These are phyloP conservation scores for Salticus scenicus DNA, from an alignment of 2,888 invertebrate genomes.

Conservation along the genomic window DNA sequence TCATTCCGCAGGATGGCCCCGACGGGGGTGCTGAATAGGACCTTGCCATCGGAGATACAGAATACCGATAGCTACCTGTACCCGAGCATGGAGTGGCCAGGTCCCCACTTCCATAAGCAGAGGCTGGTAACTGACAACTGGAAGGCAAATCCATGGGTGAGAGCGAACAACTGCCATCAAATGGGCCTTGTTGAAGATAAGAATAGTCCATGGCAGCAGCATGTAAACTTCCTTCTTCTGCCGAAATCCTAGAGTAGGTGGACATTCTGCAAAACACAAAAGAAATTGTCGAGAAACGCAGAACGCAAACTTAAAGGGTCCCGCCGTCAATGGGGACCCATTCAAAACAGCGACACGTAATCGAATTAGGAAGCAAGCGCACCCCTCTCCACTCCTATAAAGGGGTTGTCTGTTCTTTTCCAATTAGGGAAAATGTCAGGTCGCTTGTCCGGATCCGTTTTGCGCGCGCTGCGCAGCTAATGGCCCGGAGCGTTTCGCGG, in stretches of 20 bases:
- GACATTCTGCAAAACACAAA: conserved; percentile 38
- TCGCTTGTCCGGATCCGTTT: conserved; percentile 4
- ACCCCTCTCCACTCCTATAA: conserved; percentile 1
- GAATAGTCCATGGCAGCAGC: conserved; percentile 81
- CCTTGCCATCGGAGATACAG: conserved; percentile 78
- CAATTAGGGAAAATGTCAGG: conserved; percentile 54
- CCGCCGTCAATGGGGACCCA: conserved; percentile 15
- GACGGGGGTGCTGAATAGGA: conserved; percentile 76
- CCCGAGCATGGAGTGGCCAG: conserved; percentile 87
- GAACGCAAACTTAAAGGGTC: conserved; percentile 4
- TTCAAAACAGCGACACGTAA: conserved; percentile 29
- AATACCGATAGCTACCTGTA: conserved; percentile 85
- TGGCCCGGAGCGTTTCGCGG: conserved; percentile 8
- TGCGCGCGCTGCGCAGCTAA: conserved; percentile 22
- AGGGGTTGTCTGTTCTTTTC: conserved; percentile 38
- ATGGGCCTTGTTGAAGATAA: conserved; percentile 83
- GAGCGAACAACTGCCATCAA: conserved; percentile 80
- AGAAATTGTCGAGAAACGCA: conserved; percentile 16
- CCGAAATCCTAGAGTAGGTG: conserved; percentile 35
- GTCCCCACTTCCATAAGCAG: conserved; percentile 84
- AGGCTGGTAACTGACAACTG: conserved; percentile 80
- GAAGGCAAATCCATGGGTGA: conserved; percentile 76
- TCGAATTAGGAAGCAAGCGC: neutral
- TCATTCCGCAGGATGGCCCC: conserved; percentile 70
- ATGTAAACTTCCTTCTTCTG: conserved; percentile 38